Percentiles rank a stretch among this genome's conserved stretches.
These are phyloP conservation scores for Chionodraco myersi DNA, from an alignment of 2,113 vertebrate species.

Conservation along the genomic window DNA sequence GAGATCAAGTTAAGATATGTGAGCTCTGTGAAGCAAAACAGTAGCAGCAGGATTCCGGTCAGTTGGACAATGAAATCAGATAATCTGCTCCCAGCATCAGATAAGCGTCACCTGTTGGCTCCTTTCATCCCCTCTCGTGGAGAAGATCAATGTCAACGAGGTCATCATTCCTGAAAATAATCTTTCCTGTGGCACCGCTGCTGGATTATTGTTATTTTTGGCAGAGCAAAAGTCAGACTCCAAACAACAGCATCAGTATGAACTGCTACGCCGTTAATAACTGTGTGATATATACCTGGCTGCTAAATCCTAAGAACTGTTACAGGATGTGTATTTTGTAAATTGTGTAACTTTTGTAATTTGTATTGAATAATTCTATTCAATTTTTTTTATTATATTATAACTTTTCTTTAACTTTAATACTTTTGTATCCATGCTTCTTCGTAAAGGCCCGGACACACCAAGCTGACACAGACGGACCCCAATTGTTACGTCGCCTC, in stretches of 20 bases:
- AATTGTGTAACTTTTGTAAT: too few species aligned
- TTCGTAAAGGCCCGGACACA: too few species aligned
- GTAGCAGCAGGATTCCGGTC: slow-evolving; percentile 70
- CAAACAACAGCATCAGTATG: not conserved
- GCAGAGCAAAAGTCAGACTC: slow-evolving; percentile 8
- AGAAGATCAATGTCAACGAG: slow-evolving; percentile 69
- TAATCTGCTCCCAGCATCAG: slow-evolving; percentile 67
- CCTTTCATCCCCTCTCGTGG: slow-evolving; percentile 57
- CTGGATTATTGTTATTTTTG: not conserved
- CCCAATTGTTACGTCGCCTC: too few species aligned
- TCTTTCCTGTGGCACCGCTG: slow-evolving; percentile 21
- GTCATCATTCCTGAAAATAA: slow-evolving; percentile 62
- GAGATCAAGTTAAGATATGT: slow-evolving; percentile 67
- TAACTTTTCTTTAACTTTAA: too few species aligned
- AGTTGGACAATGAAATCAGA: slow-evolving; percentile 71
- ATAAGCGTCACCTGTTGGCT: slow-evolving; percentile 67
- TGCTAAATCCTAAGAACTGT: too few species aligned
- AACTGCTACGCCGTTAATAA: not conserved
- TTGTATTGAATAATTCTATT: too few species aligned
- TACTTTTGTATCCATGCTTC: too few species aligned
- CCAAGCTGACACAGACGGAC: too few species aligned
- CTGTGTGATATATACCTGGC: too few species aligned
- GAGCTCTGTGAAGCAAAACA: slow-evolving; percentile 62
- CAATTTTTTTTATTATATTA: too few species aligned
- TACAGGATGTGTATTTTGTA: too few species aligned